phyloP scores from a whole-genome alignment of 2,888 invertebrate species.

The Leptinotarsa haldemani region DNA sequence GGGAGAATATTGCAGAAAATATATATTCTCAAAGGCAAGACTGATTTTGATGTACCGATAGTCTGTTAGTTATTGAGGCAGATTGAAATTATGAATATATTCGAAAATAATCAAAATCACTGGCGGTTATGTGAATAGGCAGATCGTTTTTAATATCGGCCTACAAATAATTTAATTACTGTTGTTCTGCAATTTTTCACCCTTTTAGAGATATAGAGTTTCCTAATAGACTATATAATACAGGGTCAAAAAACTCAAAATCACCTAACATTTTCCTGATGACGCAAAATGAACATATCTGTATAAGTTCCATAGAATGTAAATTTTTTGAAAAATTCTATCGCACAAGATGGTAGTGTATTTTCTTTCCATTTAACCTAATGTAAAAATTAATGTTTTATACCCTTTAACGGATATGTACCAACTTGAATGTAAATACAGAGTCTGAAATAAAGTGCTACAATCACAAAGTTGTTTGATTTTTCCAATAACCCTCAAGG shows the following conservation, averaged over 20 bases:
- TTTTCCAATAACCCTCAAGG: neutral
- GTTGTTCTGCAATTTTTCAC: conserved; percentile 5
- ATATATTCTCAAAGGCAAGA: conserved; percentile 20
- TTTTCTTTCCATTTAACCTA: conserved; percentile 41
- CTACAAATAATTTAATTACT: conserved; percentile 17
- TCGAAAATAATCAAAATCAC: neutral
- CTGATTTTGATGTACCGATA: conserved; percentile 15
- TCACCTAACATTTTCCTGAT: conserved; percentile 35
- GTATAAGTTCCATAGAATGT: conserved; percentile 41
- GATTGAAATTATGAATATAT: neutral
- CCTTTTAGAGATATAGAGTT: conserved; percentile 15
- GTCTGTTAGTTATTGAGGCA: neutral
- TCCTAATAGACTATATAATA: conserved; percentile 37
- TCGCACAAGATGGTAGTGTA: conserved; percentile 36
- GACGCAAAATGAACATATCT: conserved; percentile 47
- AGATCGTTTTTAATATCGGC: conserved; percentile 24
- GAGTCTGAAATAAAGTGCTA: conserved; percentile 43
- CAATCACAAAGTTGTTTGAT: conserved; percentile 28
- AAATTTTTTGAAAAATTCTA: conserved; percentile 42
- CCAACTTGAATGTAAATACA: conserved; percentile 47
- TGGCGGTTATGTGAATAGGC: no score
- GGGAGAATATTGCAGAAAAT: conserved; percentile 9
- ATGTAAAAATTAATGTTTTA: conserved; percentile 57
- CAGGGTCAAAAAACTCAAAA: conserved; percentile 28
- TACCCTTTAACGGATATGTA: conserved; percentile 55